Base-by-base conservation (phyloP, 2,113 vertebrate species). In the Beaufortia kweichowensis region DNA sequence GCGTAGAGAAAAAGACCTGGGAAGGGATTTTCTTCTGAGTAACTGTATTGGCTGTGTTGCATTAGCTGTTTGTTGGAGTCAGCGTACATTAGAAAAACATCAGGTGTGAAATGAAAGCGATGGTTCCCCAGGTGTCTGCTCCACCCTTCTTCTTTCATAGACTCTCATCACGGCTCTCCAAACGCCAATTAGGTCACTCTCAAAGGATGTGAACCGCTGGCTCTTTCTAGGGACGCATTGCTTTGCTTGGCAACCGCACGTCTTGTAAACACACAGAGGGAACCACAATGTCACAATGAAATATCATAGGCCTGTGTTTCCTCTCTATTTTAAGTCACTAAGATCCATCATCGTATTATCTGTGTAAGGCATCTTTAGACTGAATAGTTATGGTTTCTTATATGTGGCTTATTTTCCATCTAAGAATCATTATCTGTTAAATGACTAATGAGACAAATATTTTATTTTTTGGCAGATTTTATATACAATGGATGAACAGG, bases 181-280 rank as follows among this genome's bases (percentile, higher is more conserved):
- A 46, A 29, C 5, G 19, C 7, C 46, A 61, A 73, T 73, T 73
- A 61, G 70, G 33, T 29, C 35, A 9, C 12, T 74, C 57, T 74
- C 70, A 46, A 29, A 61, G 57, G 70, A 61, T 24, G 0, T 0
- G 7, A 60, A 46, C 56, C 1, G 3, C 24, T 23, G 26, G 10
- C 39, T 61, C 48, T 48, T 28, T 1, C 23, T 46, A 33, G 31
- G 33, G 17, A 59, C 24, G 11, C 23, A 11, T 1, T 28, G 12
- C 55, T 60, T 72, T 60, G 70, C 56, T 48, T 74, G 39, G 70
- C 70, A 74, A 61, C 70, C 11, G 3, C 24, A 28, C 2, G 2
- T 61, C 19, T 61, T 74, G 55, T 61, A 61, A 74, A 74, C 70
- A 60, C 10, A 55, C 3, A 26, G 7, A 53, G 19, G 48, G n/a